phyloP scores from a whole-genome alignment of 53 echinoderm and acorn worm genomes.

The Paracentrotus lividus region DNA sequence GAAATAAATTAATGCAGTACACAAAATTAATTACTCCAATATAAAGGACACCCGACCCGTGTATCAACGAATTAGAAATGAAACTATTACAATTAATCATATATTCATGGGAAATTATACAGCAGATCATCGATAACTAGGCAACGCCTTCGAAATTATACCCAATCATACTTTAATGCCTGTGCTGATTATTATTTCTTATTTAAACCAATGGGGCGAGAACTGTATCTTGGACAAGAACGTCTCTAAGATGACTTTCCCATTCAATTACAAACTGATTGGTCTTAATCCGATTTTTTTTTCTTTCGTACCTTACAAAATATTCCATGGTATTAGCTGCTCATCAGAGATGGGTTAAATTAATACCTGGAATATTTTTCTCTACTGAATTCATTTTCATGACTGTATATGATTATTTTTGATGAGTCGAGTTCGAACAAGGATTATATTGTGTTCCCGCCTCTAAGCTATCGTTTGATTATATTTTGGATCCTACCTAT shows the following conservation, averaged over 20 bases:
- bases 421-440: neutral
- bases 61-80: no score
- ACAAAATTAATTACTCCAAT: no score
- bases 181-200: slow-evolving; percentile 44
- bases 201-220: neutral
- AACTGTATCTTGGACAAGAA: neutral
- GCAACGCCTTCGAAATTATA: neutral
- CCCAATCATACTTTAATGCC: neutral
- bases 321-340: neutral
- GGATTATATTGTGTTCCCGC: neutral
- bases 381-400: neutral
- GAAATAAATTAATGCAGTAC: no score
- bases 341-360: neutral
- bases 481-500: neutral
- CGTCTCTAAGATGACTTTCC: neutral
- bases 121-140: neutral
- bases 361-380: neutral
- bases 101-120: neutral
- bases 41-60: no score
- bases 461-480: neutral
- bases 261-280: neutral
- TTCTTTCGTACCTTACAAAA: neutral
- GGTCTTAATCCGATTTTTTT: neutral
- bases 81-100: neutral
- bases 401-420: neutral